Evolutionary conservation across 2,888 invertebrate species (phyloP).

Genomic region (Labia minor): DNA sequence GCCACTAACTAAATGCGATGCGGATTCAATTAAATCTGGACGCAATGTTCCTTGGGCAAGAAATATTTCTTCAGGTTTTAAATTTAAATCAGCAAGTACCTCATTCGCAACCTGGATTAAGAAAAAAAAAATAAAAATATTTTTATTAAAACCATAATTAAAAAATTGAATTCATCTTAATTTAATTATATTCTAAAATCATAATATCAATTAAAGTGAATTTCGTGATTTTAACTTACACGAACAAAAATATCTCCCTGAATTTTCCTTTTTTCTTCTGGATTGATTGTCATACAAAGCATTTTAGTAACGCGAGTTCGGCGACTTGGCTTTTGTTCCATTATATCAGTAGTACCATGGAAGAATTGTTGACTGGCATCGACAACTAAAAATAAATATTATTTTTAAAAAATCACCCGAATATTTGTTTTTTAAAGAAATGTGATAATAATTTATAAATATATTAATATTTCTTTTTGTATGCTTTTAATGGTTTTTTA

Average conservation of each 20-base stretch:
- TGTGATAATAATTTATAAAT: too few species aligned
- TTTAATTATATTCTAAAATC: too few species aligned
- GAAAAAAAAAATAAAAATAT: too few species aligned
- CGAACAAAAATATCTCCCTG: constrained; percentile 98
- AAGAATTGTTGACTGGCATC: constrained; percentile 44
- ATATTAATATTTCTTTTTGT: too few species aligned
- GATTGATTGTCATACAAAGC: constrained; percentile 75
- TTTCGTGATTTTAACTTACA: constrained; percentile 31
- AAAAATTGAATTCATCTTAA: too few species aligned
- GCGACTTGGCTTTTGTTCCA: constrained; percentile 36
- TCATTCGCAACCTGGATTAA: constrained; percentile 64
- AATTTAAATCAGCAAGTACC: constrained; percentile 72
- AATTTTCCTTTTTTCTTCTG: constrained; percentile 96
- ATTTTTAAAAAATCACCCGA: background rate
- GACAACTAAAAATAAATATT: constrained; percentile 35
- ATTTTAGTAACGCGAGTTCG: constrained; percentile 63
- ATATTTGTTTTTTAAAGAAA: too few species aligned
- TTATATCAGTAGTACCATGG: constrained; percentile 65
- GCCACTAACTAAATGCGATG: constrained; percentile 69
- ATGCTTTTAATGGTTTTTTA: too few species aligned
- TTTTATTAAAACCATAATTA: too few species aligned
- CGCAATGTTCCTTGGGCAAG: constrained; percentile 91
- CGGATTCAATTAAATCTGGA: constrained; percentile 97
- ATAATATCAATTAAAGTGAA: too few species aligned
- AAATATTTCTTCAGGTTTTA: constrained; percentile 85